A percentile compares a stretch with the other conserved stretches of the same genome.
Conservation (phyloP, 2,113 vertebrate genomes). For the Corydoras sp. region DNA sequence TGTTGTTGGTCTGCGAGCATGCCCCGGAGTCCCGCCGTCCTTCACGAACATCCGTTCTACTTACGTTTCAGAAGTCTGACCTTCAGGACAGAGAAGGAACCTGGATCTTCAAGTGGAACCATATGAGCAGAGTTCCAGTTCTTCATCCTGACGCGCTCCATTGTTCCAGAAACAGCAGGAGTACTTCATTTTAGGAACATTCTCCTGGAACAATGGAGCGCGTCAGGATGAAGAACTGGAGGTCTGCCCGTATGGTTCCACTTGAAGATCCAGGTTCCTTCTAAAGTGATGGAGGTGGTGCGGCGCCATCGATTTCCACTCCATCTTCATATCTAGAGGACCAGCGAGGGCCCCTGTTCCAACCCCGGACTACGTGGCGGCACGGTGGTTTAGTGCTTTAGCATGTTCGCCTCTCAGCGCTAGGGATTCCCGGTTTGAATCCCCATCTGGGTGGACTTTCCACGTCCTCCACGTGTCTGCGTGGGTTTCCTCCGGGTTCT, state of each 20-base stretch:
- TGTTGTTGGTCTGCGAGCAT: constrained; percentile 20
- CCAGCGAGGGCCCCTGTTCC: constrained; percentile 24
- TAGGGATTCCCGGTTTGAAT: too few relatives aligned
- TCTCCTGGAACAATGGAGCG: too few relatives aligned
- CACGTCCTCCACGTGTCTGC: too few relatives aligned
- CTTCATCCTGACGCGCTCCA: too few relatives aligned
- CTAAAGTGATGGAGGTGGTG: constrained; percentile 71
- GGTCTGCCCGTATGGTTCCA: not conserved
- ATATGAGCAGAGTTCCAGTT: not conserved
- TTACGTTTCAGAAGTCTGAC: too few relatives aligned
- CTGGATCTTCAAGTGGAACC: not conserved
- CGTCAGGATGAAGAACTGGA: not conserved
- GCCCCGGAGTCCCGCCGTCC: constrained; percentile 1
- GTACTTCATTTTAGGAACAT: too few relatives aligned
- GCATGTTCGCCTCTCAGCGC: too few relatives aligned
- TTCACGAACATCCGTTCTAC: not conserved
- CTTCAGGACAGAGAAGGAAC: not conserved
- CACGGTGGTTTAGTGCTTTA: too few relatives aligned
- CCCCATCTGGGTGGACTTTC: too few relatives aligned
- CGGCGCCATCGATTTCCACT: constrained; percentile 63
- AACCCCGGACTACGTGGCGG: constrained; percentile 16
- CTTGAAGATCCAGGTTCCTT: not conserved
- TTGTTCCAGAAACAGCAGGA: too few relatives aligned
- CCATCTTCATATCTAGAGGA: constrained; percentile 42
- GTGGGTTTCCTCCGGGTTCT: too few relatives aligned